Percentiles rank a stretch among this genome's conserved stretches.
phyloP scores from a whole-genome alignment of 2,888 invertebrate genomes.

The Bruchidius siliquastri region DNA sequence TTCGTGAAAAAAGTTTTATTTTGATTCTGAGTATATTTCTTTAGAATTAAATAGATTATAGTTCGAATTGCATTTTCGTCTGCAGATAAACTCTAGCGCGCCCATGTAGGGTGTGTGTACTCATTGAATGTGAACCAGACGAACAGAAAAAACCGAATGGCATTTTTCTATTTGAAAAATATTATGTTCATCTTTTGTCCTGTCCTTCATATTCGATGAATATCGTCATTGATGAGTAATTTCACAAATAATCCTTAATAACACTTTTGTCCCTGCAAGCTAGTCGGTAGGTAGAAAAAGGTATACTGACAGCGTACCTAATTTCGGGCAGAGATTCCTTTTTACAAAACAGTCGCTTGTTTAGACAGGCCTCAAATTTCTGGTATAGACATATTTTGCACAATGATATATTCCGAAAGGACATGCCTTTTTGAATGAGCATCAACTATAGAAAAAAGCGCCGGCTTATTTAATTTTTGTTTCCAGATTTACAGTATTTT shows the following conservation, averaged over 20 bases:
- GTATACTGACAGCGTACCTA: background rate
- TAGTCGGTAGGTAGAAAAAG: constrained; percentile 11
- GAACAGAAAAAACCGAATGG: constrained; percentile 28
- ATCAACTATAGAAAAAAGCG: background rate
- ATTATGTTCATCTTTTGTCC: constrained; percentile 39
- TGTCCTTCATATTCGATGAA: constrained; percentile 37
- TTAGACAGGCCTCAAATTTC: background rate
- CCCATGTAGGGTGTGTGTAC: background rate
- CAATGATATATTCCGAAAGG: background rate
- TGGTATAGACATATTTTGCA: background rate
- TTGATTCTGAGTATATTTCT: no score
- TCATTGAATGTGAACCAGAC: constrained; percentile 12
- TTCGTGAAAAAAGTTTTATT: no score
- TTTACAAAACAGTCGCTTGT: background rate
- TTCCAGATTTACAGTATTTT: background rate
- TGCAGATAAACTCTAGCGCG: background rate
- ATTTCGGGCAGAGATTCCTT: background rate
- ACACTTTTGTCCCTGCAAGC: constrained; percentile 19
- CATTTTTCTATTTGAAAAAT: constrained; percentile 33
- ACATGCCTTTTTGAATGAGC: background rate
- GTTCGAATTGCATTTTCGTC: no score
- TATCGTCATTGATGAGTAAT: constrained; percentile 23
- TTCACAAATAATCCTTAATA: constrained; percentile 27
- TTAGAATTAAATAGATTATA: no score
- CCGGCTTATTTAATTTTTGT: background rate